Evolutionary conservation across 53 echinoderm and acorn worm species (phyloP).

Genomic region (Arbacia lixula): DNA sequence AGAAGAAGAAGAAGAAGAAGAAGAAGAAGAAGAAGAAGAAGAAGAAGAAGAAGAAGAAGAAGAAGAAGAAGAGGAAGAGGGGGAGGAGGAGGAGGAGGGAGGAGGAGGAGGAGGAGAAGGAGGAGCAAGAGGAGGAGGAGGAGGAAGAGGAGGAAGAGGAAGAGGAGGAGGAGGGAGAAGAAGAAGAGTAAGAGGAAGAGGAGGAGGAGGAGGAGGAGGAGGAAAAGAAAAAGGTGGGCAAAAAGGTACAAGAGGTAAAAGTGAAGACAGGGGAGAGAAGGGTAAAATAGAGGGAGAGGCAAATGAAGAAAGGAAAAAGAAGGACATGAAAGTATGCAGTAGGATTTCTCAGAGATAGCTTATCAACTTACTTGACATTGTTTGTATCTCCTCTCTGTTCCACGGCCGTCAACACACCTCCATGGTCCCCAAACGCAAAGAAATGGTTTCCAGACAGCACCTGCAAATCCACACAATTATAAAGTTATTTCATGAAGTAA

Average conservation of each 20-base stretch:
- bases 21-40: neutral
- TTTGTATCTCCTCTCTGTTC: slow-evolving; percentile 78
- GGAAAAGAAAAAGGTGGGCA: too few relatives aligned
- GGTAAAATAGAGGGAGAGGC: neutral
- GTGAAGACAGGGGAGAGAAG: neutral
- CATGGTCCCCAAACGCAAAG: slow-evolving; percentile 94
- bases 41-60: neutral
- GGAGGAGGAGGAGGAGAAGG: too few relatives aligned
- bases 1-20: slow-evolving; percentile 6
- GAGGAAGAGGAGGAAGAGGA: too few relatives aligned
- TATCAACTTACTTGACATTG: slow-evolving; percentile 74
- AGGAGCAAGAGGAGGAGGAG: too few relatives aligned
- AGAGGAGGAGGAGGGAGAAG: too few relatives aligned
- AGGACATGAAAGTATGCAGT: too few relatives aligned
- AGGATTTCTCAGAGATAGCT: too few relatives aligned
- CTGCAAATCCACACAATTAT: too few relatives aligned
- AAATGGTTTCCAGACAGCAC: slow-evolving; percentile 76
- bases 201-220: slow-evolving; percentile 6
- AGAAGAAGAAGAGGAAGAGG: neutral
- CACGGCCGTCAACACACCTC: slow-evolving; percentile 84
- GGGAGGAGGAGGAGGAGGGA: slow-evolving; percentile 45
- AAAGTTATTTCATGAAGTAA: too few relatives aligned
- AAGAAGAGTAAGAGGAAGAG: too few relatives aligned
- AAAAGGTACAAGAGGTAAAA: neutral
- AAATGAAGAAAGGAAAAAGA: too few relatives aligned